phyloP scores from a whole-genome alignment of 2,113 vertebrate genomes.

The Cheirogaleus medius region DNA sequence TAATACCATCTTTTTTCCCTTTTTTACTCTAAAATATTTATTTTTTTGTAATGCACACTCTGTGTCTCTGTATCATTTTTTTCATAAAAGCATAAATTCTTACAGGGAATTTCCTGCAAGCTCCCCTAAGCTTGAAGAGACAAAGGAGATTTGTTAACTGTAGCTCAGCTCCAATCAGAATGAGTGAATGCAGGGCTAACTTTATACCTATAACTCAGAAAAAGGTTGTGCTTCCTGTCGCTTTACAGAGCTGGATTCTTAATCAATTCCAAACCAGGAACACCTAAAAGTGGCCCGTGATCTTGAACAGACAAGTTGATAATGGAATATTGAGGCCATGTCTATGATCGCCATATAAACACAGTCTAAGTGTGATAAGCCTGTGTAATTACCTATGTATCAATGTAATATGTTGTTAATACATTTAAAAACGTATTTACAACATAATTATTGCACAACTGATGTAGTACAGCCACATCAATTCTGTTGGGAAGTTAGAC shows the following conservation, averaged over 20 bases:
- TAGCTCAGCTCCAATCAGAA: background rate
- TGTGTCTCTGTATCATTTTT: background rate
- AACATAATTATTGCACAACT: background rate
- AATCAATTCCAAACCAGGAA: background rate
- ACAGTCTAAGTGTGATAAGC: background rate
- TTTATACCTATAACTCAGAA: background rate
- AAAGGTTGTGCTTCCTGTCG: background rate
- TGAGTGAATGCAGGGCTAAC: background rate
- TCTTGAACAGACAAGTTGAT: background rate
- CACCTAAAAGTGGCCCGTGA: background rate
- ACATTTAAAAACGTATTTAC: background rate
- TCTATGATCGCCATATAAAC: background rate
- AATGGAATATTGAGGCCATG: background rate
- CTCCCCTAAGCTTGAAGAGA: constrained; percentile 5
- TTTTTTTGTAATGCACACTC: background rate
- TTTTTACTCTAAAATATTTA: background rate
- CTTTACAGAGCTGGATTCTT: background rate
- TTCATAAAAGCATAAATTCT: background rate
- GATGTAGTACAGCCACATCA: background rate
- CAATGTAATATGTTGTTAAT: background rate
- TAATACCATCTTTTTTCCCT: background rate
- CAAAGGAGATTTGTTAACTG: background rate
- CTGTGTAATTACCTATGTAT: background rate
- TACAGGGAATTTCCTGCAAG: background rate
- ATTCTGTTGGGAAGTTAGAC: background rate